Evolutionary conservation across 2,888 invertebrate species (phyloP), one percentile per base, ranked within the genome.

Genomic region (Deilephila elpenor): DNA sequence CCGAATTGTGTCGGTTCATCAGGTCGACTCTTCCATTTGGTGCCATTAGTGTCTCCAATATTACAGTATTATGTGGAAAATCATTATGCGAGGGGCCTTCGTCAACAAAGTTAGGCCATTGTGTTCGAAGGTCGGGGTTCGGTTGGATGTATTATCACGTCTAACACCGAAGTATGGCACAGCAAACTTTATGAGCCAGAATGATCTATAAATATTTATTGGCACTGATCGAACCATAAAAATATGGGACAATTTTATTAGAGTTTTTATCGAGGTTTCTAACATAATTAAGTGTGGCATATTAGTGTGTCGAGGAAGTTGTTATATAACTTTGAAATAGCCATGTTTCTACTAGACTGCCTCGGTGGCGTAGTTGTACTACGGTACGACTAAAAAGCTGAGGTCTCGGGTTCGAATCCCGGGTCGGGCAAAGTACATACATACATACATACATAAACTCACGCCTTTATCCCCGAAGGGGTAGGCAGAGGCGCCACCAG

Each of bases 51-150:
- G 17, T 32, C 14, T 60, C 17, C 5, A 60, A 29, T 29, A 60
- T 29, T 17, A 32, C 20, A 60, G 25, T 29, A 5, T 60, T 25
- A 5, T 60, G 60, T 11, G 17, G 5, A 64, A 3, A 44, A 4
- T 11, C 37, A 64, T 37, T 64, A 64, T 64, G 64, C 20, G 64
- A 78, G 77, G 78, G 85, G 83, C 90, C 90, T 91, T 89, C 88
- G 80, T 79, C 79, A 77, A 82, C 81, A 77, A 82, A 84, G 81
- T 86, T 83, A 67, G 78, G 74, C 84, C 79, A 88, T 90, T 90
- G 85, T 88, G 78, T 76, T 77, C 79, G 86, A 91, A 91, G 91
- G 86, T 84, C 84, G 82, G 71, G 82, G 86, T 82, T 86, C 76
- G 79, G 83, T 71, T 77, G 77, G 20, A 80, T 56, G 34, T 71